Evolutionary conservation across 2,113 vertebrate genomes (phyloP).

Genomic region (Bubo scandiacus): DNA sequence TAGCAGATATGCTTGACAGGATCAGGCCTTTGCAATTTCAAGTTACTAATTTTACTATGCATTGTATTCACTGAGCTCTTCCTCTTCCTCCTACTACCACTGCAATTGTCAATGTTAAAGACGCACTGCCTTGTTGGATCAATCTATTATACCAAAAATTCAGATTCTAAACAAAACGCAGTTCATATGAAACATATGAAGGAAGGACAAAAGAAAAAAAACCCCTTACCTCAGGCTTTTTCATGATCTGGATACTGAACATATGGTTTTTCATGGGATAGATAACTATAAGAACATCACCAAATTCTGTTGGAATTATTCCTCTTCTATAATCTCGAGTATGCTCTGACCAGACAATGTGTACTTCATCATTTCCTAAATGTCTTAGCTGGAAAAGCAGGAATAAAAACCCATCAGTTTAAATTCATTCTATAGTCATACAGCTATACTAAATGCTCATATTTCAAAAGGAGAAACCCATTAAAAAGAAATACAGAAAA

Average conservation of each 20-base stretch:
- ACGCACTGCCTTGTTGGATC: neutral
- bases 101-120: neutral
- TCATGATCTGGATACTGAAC: constrained; percentile 98
- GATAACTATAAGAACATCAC: constrained; percentile 96
- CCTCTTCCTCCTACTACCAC: neutral
- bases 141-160: neutral
- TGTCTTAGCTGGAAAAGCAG: constrained; percentile 87
- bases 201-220: neutral
- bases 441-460: neutral
- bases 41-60: neutral
- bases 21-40: neutral
- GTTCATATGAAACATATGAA: neutral
- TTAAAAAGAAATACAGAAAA: neutral
- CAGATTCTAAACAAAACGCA: neutral
- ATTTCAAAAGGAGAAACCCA: neutral
- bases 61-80: neutral
- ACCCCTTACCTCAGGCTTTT: constrained; percentile 91
- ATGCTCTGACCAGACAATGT: constrained; percentile 99
- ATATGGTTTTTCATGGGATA: constrained; percentile 99
- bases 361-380: constrained; percentile 98
- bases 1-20: neutral
- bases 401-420: constrained; percentile 11
- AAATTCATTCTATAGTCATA: neutral
- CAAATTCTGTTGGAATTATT: constrained; percentile 98
- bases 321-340: constrained; percentile 95